Base-by-base conservation (phyloP, 1,140 invertebrate genomes). In the Hylaeus volcanicus region DNA sequence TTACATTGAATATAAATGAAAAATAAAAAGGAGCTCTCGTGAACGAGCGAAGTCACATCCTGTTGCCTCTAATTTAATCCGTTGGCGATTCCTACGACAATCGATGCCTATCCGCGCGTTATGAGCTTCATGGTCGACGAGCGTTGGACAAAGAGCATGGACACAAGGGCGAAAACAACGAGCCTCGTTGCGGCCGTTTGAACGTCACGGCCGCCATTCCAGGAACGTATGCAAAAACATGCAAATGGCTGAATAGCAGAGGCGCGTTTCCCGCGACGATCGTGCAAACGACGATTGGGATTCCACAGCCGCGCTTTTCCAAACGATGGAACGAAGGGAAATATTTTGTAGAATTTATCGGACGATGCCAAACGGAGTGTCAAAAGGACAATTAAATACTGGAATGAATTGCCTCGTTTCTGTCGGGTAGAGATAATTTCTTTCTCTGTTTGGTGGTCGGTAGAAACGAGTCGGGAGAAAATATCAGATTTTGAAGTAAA, bases 181-280 rank as follows among this genome's bases (percentile, higher is more conserved):
- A 74, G 53, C 71, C 53, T 56, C 74, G 55, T 39, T 53, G 63
- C 43, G 56, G 6, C 56, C 66, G 60, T 72, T 64, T n/a, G 64
- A 61, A 41, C 56, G 53, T 6, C 6, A 37, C 55, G 64, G 53
- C 48, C 79, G 64, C 85, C 74, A 84, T 81, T 75, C 61, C 39
- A n/a, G 6, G 39, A 69, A 74, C 60, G 56, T 65, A 68, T 72
- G 76, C 60, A 73, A 68, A 73, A 70, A 76, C 75, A 63, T 71
- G 84, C 74, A 86, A 86, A 86, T 83, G 76, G 72, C 69, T 60
- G 55, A 70, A 58, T 60, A 64, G 45, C 43, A 55, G 70, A 79
- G 65, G 70, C 70, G 83, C 74, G 83, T 15, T n/a, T 5, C 70
- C 45, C 43, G 41, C 11, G 43, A 8, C 26, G 58, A 55, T 45